Percentiles rank a stretch among this genome's conserved stretches.
Evolutionary conservation across 2,797 vertebrate genomes (phyloP).

Genomic region (Aphelocoma californica): DNA sequence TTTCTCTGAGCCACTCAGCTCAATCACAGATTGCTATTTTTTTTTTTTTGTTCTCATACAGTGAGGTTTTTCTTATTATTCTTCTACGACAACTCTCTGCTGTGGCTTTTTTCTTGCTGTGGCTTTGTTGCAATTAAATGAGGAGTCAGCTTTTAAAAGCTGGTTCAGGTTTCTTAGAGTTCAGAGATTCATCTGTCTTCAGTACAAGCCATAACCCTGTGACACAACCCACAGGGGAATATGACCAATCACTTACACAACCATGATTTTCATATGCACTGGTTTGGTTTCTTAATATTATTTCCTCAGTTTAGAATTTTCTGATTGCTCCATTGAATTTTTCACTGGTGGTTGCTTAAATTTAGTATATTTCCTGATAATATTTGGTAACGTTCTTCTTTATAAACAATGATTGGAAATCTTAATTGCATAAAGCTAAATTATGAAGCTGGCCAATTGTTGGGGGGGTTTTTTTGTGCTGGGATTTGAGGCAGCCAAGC

Average conservation of each 20-base stretch:
- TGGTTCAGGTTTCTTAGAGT: not conserved
- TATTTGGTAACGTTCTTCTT: not conserved
- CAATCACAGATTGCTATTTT: not conserved
- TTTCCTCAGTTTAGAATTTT: not conserved
- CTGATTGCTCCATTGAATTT: not conserved
- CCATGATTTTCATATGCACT: not conserved
- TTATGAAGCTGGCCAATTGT: not conserved
- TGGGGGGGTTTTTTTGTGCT: not conserved
- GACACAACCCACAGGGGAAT: no score
- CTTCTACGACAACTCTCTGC: not conserved
- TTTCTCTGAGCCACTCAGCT: not conserved
- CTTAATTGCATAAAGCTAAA: not conserved
- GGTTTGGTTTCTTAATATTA: not conserved
- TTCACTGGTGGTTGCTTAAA: not conserved
- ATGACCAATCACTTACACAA: not conserved
- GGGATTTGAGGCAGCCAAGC: not conserved
- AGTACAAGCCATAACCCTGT: not conserved
- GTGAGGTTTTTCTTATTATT: not conserved
- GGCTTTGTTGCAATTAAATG: not conserved
- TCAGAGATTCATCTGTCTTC: not conserved
- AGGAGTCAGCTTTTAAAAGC: not conserved
- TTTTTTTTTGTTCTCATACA: not conserved
- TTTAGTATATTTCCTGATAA: not conserved
- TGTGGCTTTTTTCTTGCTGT: not conserved
- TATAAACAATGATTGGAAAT: not conserved